These are phyloP conservation scores for Entomobrya proxima DNA, from an alignment of 2,888 invertebrate species.

Conservation along the genomic window DNA sequence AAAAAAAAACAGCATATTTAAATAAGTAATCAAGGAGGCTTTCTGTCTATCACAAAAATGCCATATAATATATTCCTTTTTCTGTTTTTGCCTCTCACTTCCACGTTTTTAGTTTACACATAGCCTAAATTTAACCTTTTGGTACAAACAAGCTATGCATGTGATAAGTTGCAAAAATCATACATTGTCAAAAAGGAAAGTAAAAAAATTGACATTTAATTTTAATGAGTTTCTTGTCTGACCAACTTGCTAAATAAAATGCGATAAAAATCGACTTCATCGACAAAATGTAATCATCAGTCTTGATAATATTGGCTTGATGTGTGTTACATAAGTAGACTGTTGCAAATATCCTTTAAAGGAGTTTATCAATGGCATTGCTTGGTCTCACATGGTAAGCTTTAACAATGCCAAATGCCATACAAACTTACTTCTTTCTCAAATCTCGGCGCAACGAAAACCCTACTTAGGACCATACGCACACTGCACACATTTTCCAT, in stretches of 20 bases:
- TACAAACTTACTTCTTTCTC: not conserved
- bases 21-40: too few relatives aligned
- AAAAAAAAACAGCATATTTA: too few relatives aligned
- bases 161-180: not conserved
- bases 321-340: not conserved
- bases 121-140: too few relatives aligned
- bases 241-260: too few relatives aligned
- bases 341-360: conserved; percentile 54
- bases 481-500: too few relatives aligned
- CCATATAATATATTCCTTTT: too few relatives aligned
- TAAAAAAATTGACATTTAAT: conserved; percentile 2
- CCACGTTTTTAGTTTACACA: too few relatives aligned
- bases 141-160: not conserved
- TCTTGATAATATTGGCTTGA: not conserved
- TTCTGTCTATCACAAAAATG: too few relatives aligned
- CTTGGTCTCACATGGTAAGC: conserved; percentile 31
- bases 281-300: conserved; percentile 5
- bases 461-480: too few relatives aligned
- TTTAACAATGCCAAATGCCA: conserved; percentile 34
- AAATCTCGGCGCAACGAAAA: too few relatives aligned
- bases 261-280: not conserved
- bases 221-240: conserved; percentile 16
- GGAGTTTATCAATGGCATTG: conserved; percentile 45
- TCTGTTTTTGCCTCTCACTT: too few relatives aligned
- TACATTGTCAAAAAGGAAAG: not conserved